Base-by-base conservation (phyloP, 2,113 vertebrate species). In the Oncorhynchus nerka region DNA sequence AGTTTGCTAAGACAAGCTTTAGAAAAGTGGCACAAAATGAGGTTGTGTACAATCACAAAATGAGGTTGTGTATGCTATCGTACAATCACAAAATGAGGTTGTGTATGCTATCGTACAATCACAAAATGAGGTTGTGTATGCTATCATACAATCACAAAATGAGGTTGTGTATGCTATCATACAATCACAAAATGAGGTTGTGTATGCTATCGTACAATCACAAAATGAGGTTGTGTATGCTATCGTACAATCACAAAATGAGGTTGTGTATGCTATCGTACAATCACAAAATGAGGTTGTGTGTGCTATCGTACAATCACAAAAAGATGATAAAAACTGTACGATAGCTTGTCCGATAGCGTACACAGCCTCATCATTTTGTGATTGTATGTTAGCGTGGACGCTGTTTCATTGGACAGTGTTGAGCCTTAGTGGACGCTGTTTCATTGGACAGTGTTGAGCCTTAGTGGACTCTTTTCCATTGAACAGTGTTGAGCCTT, bases 331-430 rank as follows among this genome's bases (percentile, higher is more conserved):
- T 26, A 26, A 26, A 26, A 26, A 26, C 26, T 26, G 26, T 26
- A 1, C 26, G 26, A 26, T 26, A 26, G 26, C 26, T 26, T 26
- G 26, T 26, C 26, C 26, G 26, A 26, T 26, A 26, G 26, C 26
- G 26, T 26, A 26, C 26, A 26, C 26, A 26, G 1, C 26, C 26
- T 26, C 26, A 26, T 26, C 26, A 26, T 26, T 2, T 26, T 26
- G 26, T 26, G 26, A 26, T 26, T 26, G 26, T 26, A 26, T 26
- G 26, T 26, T 26, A 26, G 26, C 26, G 26, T 26, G 67, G 69
- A 70, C 71, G 39, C 4, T 69, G 22, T 70, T 81, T 30, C 74
- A 82, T 85, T 85, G 78, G 61, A 74, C 76, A 71, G 49, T 49
- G n/a, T 69, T 61, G 59, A 28, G 9, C 24, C 22, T 74, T 28